Conservation (phyloP, 2,113 vertebrate genomes). For the Malurus cyaneus region DNA sequence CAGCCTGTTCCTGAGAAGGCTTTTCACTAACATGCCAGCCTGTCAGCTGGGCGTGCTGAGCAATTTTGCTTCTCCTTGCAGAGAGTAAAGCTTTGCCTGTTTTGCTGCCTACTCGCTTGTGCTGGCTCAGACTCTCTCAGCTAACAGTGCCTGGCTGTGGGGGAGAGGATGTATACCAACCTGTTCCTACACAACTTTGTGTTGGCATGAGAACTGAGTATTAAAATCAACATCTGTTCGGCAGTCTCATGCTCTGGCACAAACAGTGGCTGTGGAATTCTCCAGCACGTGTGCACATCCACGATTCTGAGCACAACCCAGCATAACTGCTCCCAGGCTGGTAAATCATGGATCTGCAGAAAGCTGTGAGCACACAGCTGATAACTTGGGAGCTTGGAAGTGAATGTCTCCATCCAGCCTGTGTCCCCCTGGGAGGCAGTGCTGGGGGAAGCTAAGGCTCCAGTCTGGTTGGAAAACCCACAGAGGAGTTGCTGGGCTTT, state of each 20-base stretch:
- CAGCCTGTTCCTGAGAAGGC: background rate
- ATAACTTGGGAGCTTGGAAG: background rate
- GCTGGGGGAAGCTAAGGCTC: background rate
- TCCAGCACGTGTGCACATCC: background rate
- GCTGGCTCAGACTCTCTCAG: background rate
- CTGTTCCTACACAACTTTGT: background rate
- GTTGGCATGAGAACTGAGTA: background rate
- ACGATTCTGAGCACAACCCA: background rate
- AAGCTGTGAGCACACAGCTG: background rate
- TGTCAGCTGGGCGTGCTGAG: background rate
- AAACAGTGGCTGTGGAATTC: background rate
- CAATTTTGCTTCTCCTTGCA: slow-evolving; percentile 1
- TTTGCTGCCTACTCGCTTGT: background rate
- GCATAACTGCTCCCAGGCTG: background rate
- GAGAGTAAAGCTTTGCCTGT: background rate
- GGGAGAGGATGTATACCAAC: slow-evolving; percentile 32
- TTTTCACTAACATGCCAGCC: background rate
- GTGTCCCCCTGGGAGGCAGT: background rate
- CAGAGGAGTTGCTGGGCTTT: background rate
- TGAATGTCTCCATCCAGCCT: background rate
- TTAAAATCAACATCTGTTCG: slow-evolving; percentile 40
- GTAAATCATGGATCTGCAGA: background rate
- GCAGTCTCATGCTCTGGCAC: background rate
- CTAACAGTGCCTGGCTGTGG: background rate
- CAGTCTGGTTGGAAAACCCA: background rate